These are phyloP conservation scores for Huso huso DNA, from an alignment of 2,797 vertebrate species.

Conservation along the genomic window DNA sequence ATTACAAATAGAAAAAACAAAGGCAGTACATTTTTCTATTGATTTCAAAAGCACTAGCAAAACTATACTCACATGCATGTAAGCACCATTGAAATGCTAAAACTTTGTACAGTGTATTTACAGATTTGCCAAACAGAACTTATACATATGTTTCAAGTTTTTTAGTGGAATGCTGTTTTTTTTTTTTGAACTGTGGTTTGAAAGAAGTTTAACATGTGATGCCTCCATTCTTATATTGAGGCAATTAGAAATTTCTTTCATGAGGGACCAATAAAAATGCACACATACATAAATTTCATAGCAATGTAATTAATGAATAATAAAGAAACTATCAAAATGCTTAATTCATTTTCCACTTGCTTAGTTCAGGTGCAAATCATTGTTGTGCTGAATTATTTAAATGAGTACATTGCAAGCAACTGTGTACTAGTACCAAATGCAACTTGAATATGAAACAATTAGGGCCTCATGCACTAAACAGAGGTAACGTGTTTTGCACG, in stretches of 20 bases:
- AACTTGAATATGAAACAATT: no score
- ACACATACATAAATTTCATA: constrained; percentile 33
- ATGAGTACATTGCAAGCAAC: constrained; percentile 25
- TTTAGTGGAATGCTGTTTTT: neutral
- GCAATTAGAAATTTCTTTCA: constrained; percentile 39
- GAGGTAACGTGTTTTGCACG: no score
- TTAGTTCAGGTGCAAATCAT: constrained; percentile 30
- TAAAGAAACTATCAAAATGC: constrained; percentile 29
- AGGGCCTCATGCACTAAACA: no score
- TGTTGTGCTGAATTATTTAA: constrained; percentile 24
- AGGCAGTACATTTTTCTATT: no score
- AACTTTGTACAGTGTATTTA: no score
- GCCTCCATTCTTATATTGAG: constrained; percentile 34
- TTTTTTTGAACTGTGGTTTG: constrained; percentile 32
- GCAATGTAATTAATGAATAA: constrained; percentile 37
- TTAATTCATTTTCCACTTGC: constrained; percentile 30
- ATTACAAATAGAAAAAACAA: no score
- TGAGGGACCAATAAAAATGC: constrained; percentile 31
- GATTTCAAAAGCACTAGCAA: no score
- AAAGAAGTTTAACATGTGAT: constrained; percentile 27
- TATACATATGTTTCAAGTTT: neutral
- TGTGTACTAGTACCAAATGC: neutral
- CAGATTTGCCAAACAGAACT: no score
- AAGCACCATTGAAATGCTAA: no score
- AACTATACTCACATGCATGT: no score